These are phyloP conservation scores for Ceratina japonica DNA, from an alignment of 1,140 invertebrate species.

Conservation along the genomic window DNA sequence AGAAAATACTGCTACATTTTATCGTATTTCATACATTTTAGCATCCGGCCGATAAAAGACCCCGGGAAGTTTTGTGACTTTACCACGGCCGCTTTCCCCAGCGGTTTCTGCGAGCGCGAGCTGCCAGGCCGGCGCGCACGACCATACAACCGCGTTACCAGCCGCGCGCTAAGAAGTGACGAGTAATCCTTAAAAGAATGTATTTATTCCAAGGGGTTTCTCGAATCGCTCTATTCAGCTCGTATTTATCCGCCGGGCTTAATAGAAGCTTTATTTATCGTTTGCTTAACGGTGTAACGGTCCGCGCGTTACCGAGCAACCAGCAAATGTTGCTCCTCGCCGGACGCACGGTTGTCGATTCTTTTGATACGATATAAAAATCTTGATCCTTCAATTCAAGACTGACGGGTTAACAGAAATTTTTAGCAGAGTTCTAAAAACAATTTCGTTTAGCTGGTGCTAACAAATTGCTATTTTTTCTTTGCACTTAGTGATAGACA, in stretches of 20 bases:
- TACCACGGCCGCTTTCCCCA: slow-evolving; percentile 15
- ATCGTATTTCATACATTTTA: slow-evolving; percentile 57
- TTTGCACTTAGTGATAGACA: not conserved
- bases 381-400: not conserved
- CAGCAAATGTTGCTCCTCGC: not conserved
- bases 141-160: slow-evolving; percentile 20
- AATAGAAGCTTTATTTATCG: slow-evolving; percentile 39
- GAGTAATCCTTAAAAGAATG: slow-evolving; percentile 33
- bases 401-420: not conserved
- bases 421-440: not conserved
- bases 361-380: not conserved
- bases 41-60: slow-evolving; percentile 38
- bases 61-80: slow-evolving; percentile 25
- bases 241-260: slow-evolving; percentile 23
- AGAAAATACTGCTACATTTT: slow-evolving; percentile 57
- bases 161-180: not conserved
- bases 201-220: slow-evolving; percentile 30
- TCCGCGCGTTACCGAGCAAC: not conserved
- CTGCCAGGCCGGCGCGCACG: slow-evolving; percentile 34
- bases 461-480: slow-evolving; percentile 43
- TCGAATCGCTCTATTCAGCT: slow-evolving; percentile 37
- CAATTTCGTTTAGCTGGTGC: slow-evolving; percentile 41
- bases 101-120: slow-evolving; percentile 3
- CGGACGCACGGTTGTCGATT: not conserved
- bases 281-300: slow-evolving; percentile 5